A percentile compares a stretch with the other conserved stretches of the same genome.
Evolutionary conservation across 2,797 vertebrate genomes (phyloP).

Genomic region (Karalla daura): DNA sequence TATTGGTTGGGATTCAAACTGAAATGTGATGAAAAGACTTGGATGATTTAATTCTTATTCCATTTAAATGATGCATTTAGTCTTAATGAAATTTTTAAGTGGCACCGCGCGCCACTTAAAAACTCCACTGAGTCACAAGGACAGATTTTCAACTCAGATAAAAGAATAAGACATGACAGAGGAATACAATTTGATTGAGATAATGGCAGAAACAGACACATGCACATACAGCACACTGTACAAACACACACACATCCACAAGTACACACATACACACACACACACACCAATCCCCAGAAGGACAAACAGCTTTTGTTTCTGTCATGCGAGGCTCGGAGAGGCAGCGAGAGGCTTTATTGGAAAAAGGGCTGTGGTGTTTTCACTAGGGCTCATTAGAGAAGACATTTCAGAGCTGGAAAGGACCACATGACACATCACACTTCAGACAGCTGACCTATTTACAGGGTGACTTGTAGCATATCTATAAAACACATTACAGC

Average conservation of each 20-base stretch:
- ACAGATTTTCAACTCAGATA: slow-evolving; percentile 24
- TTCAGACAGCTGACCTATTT: slow-evolving; percentile 85
- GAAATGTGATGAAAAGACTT: too few species aligned
- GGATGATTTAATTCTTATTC: too few species aligned
- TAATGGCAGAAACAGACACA: slow-evolving; percentile 51
- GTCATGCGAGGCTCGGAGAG: slow-evolving; percentile 77
- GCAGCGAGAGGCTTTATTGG: slow-evolving; percentile 82
- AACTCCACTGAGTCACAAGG: not conserved
- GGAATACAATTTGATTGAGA: slow-evolving; percentile 55
- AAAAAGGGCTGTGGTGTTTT: slow-evolving; percentile 84
- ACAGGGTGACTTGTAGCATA: slow-evolving; percentile 80
- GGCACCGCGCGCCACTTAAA: too few species aligned
- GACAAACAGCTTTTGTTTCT: slow-evolving; percentile 86
- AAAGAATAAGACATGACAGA: slow-evolving; percentile 32
- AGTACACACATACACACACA: slow-evolving; percentile 41
- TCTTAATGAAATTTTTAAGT: too few species aligned
- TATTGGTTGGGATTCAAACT: too few species aligned
- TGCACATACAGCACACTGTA: slow-evolving; percentile 35
- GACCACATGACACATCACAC: slow-evolving; percentile 83
- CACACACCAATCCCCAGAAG: slow-evolving; percentile 72
- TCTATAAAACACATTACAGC: slow-evolving; percentile 82
- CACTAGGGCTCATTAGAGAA: slow-evolving; percentile 84
- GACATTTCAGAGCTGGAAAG: slow-evolving; percentile 81
- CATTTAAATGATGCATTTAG: too few species aligned
- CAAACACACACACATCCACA: slow-evolving; percentile 27